Evolutionary conservation across 2,888 invertebrate genomes (phyloP).

Genomic region (Chelonus formosanus): DNA sequence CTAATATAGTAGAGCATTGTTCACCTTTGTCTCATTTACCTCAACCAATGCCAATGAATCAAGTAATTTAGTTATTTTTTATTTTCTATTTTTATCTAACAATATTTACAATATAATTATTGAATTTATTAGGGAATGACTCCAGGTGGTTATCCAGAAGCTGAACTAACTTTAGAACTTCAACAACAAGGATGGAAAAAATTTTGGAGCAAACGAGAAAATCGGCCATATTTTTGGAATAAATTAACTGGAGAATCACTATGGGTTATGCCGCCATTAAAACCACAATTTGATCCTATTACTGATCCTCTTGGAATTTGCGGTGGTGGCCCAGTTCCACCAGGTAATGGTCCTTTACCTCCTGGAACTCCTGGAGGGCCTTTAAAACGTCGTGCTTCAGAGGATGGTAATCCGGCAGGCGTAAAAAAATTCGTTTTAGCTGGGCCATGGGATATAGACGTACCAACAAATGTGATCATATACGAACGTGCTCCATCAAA

Average conservation of each 20-base stretch:
- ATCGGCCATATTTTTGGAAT: slow-evolving; percentile 96
- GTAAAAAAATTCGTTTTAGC: slow-evolving; percentile 87
- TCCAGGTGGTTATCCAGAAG: slow-evolving; percentile 58
- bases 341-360: slow-evolving; percentile 63
- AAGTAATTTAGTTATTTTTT: slow-evolving; percentile 44
- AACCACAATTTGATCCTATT: slow-evolving; percentile 85
- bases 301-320: slow-evolving; percentile 91
- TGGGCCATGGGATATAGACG: slow-evolving; percentile 95
- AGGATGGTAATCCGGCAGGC: slow-evolving; percentile 71
- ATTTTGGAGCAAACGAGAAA: slow-evolving; percentile 96
- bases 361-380: slow-evolving; percentile 66
- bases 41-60: slow-evolving; percentile 55
- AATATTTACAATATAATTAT: too few species aligned
- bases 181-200: slow-evolving; percentile 94
- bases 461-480: slow-evolving; percentile 90
- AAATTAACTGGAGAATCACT: slow-evolving; percentile 94
- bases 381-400: slow-evolving; percentile 80
- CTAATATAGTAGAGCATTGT: slow-evolving; percentile 55
- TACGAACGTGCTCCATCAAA: slow-evolving; percentile 86
- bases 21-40: slow-evolving; percentile 60
- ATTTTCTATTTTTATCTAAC: background rate
- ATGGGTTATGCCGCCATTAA: slow-evolving; percentile 92
- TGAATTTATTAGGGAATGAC: slow-evolving; percentile 40
- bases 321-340: slow-evolving; percentile 60
- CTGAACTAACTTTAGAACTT: slow-evolving; percentile 73